Percentiles rank a stretch among this genome's conserved stretches.
These are phyloP conservation scores for Charaxes varanes DNA, from an alignment of 1,140 invertebrate species.

Conservation along the genomic window DNA sequence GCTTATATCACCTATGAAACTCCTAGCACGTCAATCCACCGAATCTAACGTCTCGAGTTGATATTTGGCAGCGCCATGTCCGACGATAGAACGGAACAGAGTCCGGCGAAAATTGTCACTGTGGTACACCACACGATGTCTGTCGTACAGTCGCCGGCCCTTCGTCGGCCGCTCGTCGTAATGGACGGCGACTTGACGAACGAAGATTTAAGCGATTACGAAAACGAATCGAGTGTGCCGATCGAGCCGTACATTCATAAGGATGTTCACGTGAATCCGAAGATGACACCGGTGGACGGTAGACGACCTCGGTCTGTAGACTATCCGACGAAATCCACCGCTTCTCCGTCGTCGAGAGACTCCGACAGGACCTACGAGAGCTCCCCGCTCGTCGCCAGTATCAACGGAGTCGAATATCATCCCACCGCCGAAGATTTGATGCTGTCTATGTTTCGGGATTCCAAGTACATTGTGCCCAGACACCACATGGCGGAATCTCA, in stretches of 20 bases:
- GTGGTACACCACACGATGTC: conserved; percentile 49
- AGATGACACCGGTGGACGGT: conserved; percentile 66
- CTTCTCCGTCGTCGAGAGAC: conserved; percentile 35
- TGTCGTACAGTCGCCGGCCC: conserved; percentile 47
- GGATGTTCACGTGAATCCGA: conserved; percentile 71
- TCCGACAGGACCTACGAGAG: conserved; percentile 55
- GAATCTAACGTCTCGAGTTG: too few species aligned
- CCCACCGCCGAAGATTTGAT: conserved; percentile 64
- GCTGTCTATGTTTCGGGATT: conserved; percentile 66
- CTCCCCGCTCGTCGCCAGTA: conserved; percentile 59
- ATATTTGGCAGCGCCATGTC: too few species aligned
- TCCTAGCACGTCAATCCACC: too few species aligned
- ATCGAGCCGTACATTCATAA: conserved; percentile 62
- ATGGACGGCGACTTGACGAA: conserved; percentile 44
- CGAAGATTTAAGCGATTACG: conserved; percentile 55
- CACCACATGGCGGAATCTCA: conserved; percentile 62
- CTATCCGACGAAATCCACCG: conserved; percentile 32
- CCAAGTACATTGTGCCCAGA: conserved; percentile 59
- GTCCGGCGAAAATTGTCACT: conserved; percentile 31
- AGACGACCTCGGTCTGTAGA: conserved; percentile 58
- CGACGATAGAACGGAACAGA: conserved; percentile 29
- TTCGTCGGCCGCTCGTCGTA: conserved; percentile 52
- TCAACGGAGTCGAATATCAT: conserved; percentile 66
- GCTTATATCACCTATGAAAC: too few species aligned
- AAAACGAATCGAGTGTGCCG: conserved; percentile 44